Evolutionary conservation across 1,140 invertebrate genomes (phyloP), one percentile per base, ranked within the genome.

Genomic region (Drosophila sulfurigaster): DNA sequence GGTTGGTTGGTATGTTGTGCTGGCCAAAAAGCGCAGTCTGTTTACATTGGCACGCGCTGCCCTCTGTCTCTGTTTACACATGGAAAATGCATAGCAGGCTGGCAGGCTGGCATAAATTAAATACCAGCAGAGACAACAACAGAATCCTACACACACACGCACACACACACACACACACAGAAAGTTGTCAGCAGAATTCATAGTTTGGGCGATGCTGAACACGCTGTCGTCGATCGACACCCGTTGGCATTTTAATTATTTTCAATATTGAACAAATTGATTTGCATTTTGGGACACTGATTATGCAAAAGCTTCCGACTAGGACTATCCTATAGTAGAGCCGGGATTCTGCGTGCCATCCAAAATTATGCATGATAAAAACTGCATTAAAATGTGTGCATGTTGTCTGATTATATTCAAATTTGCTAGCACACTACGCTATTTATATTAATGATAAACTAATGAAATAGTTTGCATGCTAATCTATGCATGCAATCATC

Each of bases 231-330:
- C 48, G 15, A 64, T 41, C 59, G 78, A 64, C 65, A 67, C 52
- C 59, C 68, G 78, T 62, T 89, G 85, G 83, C 78, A 85, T 89
- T 89, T 89, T 89, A 89, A 89, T 89, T 89, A 89, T 89, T 89
- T 89, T 85, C 85, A 89, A 89, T 89, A 89, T 89, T 88, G 85
- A 89, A 88, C 85, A 88, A 88, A 88, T 88, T 88, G 85, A 89
- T 88, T 89, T 89, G 80, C 85, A 89, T 89, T 89, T 89, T 89
- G 77, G 81, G 58, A 60, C 62, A 73, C 85, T 83, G 85, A 88
- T 88, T 88, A 88, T 89, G 85, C 70, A 78, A 72, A 57, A 71
- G 80, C 75, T 65, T 67, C 67, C 75, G 81, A 59, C 68, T 73
- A 57, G 71, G 49, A 54, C 35, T 66, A 49, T 54, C 16, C 45